These are phyloP conservation scores for Oncorhynchus tshawytscha DNA, from an alignment of 2,113 vertebrate species.

Conservation along the genomic window DNA sequence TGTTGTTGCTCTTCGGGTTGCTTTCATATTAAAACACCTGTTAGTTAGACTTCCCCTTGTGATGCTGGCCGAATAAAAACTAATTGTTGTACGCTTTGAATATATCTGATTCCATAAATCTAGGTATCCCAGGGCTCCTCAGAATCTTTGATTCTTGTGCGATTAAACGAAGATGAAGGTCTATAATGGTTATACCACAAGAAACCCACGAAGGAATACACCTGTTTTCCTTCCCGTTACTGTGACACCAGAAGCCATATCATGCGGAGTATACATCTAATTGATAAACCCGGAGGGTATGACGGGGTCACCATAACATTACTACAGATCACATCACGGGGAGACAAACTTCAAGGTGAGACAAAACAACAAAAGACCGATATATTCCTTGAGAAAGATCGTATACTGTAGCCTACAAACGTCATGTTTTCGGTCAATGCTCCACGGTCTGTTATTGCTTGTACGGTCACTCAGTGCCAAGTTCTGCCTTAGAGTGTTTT, in stretches of 20 bases:
- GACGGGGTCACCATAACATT: constrained; percentile 40
- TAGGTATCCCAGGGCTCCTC: constrained; percentile 75
- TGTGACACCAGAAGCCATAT: constrained; percentile 59
- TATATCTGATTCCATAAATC: constrained; percentile 76
- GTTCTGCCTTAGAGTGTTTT: too few species aligned
- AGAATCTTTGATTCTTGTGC: constrained; percentile 74
- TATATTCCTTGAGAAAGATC: not conserved
- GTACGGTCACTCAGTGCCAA: too few species aligned
- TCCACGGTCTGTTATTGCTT: too few species aligned
- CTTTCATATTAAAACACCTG: constrained; percentile 55
- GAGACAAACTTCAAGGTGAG: constrained; percentile 73
- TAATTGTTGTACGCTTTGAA: constrained; percentile 76
- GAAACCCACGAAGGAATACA: constrained; percentile 70
- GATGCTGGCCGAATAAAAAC: constrained; percentile 49
- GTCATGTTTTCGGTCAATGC: too few species aligned
- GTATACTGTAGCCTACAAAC: too few species aligned
- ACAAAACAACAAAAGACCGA: constrained; percentile 41
- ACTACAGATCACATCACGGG: constrained; percentile 65
- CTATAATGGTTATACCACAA: constrained; percentile 73
- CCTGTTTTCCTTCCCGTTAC: constrained; percentile 62
- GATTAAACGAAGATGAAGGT: constrained; percentile 72
- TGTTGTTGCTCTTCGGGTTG: constrained; percentile 54
- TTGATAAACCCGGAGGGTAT: constrained; percentile 69
- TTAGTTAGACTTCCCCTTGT: constrained; percentile 56
- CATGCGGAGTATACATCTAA: constrained; percentile 67